phyloP scores from a whole-genome alignment of 2,888 invertebrate genomes.

The Agrilus cyanescens region DNA sequence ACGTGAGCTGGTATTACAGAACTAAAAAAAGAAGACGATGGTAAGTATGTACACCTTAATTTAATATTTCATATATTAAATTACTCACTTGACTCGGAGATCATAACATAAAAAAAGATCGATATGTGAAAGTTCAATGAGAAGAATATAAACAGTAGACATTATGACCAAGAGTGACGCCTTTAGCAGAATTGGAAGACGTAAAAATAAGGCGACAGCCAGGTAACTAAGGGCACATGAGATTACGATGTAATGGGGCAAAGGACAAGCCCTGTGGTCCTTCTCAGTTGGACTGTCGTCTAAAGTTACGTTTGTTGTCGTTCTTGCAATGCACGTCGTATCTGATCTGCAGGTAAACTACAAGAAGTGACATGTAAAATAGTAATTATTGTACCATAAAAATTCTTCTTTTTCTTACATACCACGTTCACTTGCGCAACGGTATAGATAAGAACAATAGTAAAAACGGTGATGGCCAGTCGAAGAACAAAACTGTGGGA shows the following conservation, averaged over 20 bases:
- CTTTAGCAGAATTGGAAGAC: conserved; percentile 73
- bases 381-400: not conserved
- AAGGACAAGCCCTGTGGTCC: conserved; percentile 68
- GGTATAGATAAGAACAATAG: conserved; percentile 74
- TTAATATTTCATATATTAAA: conserved; percentile 3
- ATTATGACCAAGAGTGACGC: conserved; percentile 64
- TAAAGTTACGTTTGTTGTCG: conserved; percentile 42
- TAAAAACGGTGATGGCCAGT: conserved; percentile 76
- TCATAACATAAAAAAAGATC: conserved; percentile 76
- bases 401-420: conserved; percentile 34
- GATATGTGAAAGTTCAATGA: conserved; percentile 71
- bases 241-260: conserved; percentile 78
- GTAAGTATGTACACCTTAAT: conserved; percentile 31
- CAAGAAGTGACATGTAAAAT: conserved; percentile 17
- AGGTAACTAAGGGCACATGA: conserved; percentile 77
- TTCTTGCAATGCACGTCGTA: conserved; percentile 36
- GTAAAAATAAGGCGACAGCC: conserved; percentile 73
- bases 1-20: conserved; percentile 68
- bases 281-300: conserved; percentile 31
- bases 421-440: conserved; percentile 90
- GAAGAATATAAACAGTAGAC: conserved; percentile 66
- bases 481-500: conserved; percentile 72
- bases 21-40: conserved; percentile 36
- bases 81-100: conserved; percentile 56
- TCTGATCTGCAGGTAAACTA: conserved; percentile 54